phyloP scores from a whole-genome alignment of 1,140 invertebrate species.

The Bombus waltoni region DNA sequence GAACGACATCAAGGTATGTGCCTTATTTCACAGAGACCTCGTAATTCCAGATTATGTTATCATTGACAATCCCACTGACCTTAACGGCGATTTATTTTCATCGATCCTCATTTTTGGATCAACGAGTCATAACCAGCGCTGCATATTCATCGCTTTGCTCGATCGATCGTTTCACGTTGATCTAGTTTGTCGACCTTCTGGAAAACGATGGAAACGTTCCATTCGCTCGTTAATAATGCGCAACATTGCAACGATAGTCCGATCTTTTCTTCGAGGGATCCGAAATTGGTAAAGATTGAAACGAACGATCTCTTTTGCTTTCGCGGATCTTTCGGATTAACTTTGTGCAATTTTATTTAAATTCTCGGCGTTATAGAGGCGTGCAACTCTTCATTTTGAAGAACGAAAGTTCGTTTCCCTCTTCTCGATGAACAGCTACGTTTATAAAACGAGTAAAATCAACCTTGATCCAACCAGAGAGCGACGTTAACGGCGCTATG shows the following conservation, averaged over 20 bases:
- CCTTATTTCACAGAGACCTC: conserved; percentile 33
- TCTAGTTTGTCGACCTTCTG: conserved; percentile 48
- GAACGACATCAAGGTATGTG: conserved; percentile 89
- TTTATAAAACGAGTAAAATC: not conserved
- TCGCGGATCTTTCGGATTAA: no score
- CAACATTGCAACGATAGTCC: not conserved
- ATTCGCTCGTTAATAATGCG: conserved; percentile 15
- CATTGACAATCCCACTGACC: not conserved
- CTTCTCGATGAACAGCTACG: no score
- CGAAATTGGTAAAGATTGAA: not conserved
- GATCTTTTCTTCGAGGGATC: not conserved
- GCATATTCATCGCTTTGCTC: not conserved
- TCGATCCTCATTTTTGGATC: not conserved
- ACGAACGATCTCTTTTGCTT: not conserved
- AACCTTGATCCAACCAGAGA: not conserved
- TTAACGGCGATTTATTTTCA: not conserved
- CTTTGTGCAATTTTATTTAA: no score
- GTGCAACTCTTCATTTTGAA: no score
- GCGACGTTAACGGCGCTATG: not conserved
- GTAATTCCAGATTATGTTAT: not conserved
- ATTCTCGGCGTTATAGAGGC: no score
- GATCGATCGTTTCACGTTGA: conserved; percentile 7
- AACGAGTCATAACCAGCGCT: not conserved
- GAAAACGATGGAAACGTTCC: conserved; percentile 38
- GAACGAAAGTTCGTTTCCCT: no score